Evolutionary conservation across 2,797 vertebrate genomes (phyloP).

Genomic region (Aldrovandia affinis): DNA sequence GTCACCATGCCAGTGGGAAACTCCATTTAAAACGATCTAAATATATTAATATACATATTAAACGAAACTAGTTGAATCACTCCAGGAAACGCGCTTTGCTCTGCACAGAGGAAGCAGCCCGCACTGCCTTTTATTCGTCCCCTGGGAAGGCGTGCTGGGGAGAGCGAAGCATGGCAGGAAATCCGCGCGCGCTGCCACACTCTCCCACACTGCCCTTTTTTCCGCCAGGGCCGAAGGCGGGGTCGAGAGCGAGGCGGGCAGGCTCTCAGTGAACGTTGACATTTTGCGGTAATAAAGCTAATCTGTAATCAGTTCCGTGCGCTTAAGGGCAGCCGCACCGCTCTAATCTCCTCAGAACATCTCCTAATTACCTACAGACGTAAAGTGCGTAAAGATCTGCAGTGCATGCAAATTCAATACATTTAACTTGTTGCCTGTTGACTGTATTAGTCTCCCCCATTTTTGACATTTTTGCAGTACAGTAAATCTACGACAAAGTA

Average conservation of each 20-base stretch:
- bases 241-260: conserved; percentile 1
- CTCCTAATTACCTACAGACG: conserved; percentile 58
- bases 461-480: neutral
- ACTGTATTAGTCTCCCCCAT: neutral
- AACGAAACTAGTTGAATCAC: no score
- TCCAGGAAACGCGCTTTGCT: conserved; percentile 14
- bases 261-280: conserved; percentile 30
- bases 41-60: no score
- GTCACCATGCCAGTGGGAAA: conserved; percentile 7
- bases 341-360: conserved; percentile 53
- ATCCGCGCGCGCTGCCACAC: conserved; percentile 44
- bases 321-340: conserved; percentile 33
- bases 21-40: no score
- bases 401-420: neutral
- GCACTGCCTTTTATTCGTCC: conserved; percentile 42
- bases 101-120: conserved; percentile 16
- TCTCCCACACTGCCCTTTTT: conserved; percentile 27
- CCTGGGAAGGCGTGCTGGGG: conserved; percentile 35
- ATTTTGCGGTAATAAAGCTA: conserved; percentile 37
- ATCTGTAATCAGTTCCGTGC: conserved; percentile 47
- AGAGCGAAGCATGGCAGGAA: conserved; percentile 54
- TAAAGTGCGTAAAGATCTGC: conserved; percentile 16
- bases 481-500: neutral
- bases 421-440: neutral
- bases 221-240: neutral